Base-by-base conservation (phyloP, 2,797 vertebrate species). In the Phalloptychus januarius region DNA sequence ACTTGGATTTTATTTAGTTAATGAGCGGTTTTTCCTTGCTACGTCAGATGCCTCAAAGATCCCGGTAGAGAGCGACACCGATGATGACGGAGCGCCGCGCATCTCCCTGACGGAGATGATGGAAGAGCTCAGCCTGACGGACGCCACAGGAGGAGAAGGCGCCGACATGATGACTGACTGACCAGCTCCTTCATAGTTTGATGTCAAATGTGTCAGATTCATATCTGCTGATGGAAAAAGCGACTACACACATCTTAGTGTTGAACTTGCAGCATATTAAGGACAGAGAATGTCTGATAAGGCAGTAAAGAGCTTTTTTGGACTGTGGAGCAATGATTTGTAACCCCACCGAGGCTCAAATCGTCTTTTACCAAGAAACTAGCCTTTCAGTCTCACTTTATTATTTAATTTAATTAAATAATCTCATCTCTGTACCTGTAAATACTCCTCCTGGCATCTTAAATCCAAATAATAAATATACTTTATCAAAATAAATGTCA, bases 101-200 rank as follows among this genome's bases (percentile, higher is more conserved):
- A 96, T 99, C 91, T 98, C 97, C 58, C 94, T 99, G 93, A 91
- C 94, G 38, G 98, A 99, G 90, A 99, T 99, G 98, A 91, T 99
- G 84, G 98, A 99, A 85, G 98, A 99, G 91, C 96, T 99, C 77
- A 97, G 96, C 78, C 96, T 99, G 76, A 71, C 91, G 0, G 98
- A 99, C 23, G 97, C 97, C 79, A 99, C 98, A 1, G 98, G 98
- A 71, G 97, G 88, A 83, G 97, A 97, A 54, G 98, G 97, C 31
- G 96, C 97, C 0, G 94, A 95, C 76, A 99, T 99, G 98, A 96
- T 99, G 96, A 97, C 95, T 0, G 94, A 95, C 0, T 96, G 90
- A 72, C 54, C 23, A 2, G 44, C 77, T 20, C 0, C 12, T 5
- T 1, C n/a, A 38, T 40, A 28, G 15, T 44, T 63, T 8, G 40